These are phyloP conservation scores for Cavia aperea DNA, from an alignment of 2,113 vertebrate genomes.

Conservation along the genomic window DNA sequence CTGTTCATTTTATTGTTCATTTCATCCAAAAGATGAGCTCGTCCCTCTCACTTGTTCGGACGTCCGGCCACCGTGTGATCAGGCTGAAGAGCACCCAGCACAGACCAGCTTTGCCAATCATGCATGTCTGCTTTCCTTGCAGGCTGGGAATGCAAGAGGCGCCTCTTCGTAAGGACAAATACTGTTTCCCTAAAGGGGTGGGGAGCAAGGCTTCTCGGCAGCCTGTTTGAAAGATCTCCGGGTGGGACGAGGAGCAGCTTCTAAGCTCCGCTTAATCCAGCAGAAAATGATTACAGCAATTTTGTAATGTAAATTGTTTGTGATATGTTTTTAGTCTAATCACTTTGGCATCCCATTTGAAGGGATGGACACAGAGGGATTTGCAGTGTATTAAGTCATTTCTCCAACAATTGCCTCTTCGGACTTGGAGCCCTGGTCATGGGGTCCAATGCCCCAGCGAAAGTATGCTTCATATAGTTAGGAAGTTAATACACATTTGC, in stretches of 20 bases:
- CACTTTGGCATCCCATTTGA: conserved; percentile 67
- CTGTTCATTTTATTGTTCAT: neutral
- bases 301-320: conserved; percentile 73
- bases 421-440: neutral
- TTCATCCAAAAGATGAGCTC: neutral
- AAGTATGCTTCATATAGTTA: neutral
- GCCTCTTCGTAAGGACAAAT: neutral
- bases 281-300: conserved; percentile 72
- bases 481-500: neutral
- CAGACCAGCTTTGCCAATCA: accelerated
- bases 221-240: neutral
- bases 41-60: accelerated
- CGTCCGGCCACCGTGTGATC: accelerated
- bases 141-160: neutral
- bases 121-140: neutral
- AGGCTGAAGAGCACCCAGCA: neutral
- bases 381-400: conserved; percentile 69
- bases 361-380: conserved; percentile 69
- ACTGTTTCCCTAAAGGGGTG: neutral
- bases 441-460: neutral
- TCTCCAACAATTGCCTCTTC: conserved; percentile 49
- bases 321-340: conserved; percentile 73
- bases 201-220: neutral
- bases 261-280: conserved; percentile 68
- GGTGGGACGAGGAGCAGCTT: conserved; percentile 28